These are phyloP conservation scores for Anastrepha obliqua DNA, from an alignment of 1,140 invertebrate species.

Conservation along the genomic window DNA sequence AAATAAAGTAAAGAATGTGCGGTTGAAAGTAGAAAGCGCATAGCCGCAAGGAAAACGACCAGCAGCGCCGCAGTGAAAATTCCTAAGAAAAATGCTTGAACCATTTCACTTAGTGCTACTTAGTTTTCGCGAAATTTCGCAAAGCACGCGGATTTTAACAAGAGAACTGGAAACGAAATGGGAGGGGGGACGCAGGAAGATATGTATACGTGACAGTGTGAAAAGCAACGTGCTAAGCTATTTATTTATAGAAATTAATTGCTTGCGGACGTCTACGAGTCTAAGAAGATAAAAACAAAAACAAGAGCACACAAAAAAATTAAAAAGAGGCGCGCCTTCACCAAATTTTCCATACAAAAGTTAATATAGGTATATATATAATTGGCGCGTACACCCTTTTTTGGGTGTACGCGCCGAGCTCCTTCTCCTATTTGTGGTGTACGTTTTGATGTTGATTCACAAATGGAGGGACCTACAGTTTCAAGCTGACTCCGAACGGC, in stretches of 20 bases:
- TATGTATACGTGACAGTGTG: neutral
- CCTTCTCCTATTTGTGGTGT: too few relatives aligned
- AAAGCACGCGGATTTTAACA: neutral
- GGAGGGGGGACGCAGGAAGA: neutral
- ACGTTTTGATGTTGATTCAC: too few relatives aligned
- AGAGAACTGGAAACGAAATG: slow-evolving; percentile 6
- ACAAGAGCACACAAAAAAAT: neutral
- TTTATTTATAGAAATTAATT: slow-evolving; percentile 20
- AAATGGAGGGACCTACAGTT: too few relatives aligned
- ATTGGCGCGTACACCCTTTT: too few relatives aligned
- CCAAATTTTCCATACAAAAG: too few relatives aligned
- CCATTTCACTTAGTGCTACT: neutral
- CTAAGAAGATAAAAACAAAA: neutral
- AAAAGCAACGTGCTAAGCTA: too few relatives aligned
- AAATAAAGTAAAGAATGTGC: neutral
- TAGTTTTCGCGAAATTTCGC: slow-evolving; percentile 13
- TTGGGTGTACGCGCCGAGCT: too few relatives aligned
- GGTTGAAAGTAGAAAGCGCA: neutral
- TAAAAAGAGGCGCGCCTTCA: neutral
- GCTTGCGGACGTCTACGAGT: neutral
- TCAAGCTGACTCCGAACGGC: too few relatives aligned
- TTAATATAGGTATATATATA: too few relatives aligned
- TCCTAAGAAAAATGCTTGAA: neutral
- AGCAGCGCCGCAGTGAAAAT: neutral
- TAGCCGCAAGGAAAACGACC: neutral